Percentiles rank a stretch among this genome's conserved stretches.
Conservation (phyloP, 2,113 vertebrate genomes). For the Nycticorax nycticorax region DNA sequence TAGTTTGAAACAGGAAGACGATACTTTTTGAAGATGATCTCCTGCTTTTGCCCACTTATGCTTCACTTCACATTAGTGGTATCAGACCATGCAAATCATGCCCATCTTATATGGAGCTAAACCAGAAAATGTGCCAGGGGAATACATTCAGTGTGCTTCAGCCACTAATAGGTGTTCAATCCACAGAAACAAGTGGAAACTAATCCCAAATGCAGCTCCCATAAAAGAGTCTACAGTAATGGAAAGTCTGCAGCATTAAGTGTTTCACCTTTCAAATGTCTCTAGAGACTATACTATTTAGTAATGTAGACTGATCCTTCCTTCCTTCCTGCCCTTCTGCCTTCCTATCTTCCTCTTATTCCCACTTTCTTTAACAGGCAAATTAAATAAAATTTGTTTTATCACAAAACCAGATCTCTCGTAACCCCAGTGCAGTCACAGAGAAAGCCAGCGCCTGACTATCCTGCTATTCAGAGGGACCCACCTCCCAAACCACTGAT, state of each 20-base stretch:
- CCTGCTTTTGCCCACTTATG: background rate
- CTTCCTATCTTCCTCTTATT: background rate
- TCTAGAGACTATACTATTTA: background rate
- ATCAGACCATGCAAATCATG: background rate
- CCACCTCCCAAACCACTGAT: background rate
- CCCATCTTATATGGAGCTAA: background rate
- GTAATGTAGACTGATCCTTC: background rate
- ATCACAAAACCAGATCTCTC: background rate
- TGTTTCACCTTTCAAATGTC: background rate
- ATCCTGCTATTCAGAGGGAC: background rate
- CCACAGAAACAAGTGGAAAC: background rate
- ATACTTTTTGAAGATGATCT: background rate
- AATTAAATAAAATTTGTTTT: background rate
- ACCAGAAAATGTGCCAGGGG: background rate
- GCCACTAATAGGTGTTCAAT: background rate
- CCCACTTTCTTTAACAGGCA: background rate
- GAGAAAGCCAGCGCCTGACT: background rate
- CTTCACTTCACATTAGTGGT: background rate
- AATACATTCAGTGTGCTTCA: background rate
- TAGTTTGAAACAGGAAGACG: background rate
- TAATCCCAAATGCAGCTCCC: background rate
- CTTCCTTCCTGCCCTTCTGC: background rate
- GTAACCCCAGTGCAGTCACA: background rate
- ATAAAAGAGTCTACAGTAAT: background rate
- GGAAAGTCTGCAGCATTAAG: background rate